Percentiles rank a stretch among this genome's conserved stretches.
These are phyloP conservation scores for Centropus unirufus DNA, from an alignment of 2,113 vertebrate genomes.

Conservation along the genomic window DNA sequence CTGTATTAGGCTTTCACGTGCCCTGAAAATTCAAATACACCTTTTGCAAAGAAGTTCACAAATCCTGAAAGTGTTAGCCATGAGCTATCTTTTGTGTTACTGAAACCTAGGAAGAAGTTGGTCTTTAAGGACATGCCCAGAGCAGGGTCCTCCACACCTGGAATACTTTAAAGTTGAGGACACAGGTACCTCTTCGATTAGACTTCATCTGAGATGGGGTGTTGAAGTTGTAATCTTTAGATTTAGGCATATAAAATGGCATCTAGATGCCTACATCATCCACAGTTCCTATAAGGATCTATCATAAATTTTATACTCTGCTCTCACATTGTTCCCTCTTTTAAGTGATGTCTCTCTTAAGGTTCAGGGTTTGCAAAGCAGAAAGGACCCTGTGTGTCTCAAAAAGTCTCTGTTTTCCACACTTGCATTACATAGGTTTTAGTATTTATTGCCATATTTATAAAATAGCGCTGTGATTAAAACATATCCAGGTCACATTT, in stretches of 20 bases:
- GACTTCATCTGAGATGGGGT: neutral
- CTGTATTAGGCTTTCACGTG: neutral
- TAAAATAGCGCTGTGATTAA: neutral
- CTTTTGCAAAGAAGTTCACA: neutral
- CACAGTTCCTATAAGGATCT: neutral
- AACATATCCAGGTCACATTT: neutral
- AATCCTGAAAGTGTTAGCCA: neutral
- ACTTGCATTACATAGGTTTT: neutral
- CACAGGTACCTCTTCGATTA: neutral
- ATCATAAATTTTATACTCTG: neutral
- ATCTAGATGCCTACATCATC: neutral
- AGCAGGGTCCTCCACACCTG: neutral
- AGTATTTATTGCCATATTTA: neutral
- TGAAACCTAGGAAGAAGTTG: neutral
- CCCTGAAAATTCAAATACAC: neutral
- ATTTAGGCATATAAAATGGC: neutral
- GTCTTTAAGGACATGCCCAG: neutral
- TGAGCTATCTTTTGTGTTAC: neutral
- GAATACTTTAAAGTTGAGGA: neutral
- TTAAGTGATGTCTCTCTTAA: neutral
- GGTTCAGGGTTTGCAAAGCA: neutral
- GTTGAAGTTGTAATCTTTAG: neutral
- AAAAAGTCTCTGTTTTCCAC: neutral
- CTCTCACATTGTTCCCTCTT: neutral
- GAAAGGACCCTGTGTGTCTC: neutral